These are phyloP conservation scores for Schlechtendalia chinensis DNA, from an alignment of 1,140 invertebrate genomes.

Conservation along the genomic window DNA sequence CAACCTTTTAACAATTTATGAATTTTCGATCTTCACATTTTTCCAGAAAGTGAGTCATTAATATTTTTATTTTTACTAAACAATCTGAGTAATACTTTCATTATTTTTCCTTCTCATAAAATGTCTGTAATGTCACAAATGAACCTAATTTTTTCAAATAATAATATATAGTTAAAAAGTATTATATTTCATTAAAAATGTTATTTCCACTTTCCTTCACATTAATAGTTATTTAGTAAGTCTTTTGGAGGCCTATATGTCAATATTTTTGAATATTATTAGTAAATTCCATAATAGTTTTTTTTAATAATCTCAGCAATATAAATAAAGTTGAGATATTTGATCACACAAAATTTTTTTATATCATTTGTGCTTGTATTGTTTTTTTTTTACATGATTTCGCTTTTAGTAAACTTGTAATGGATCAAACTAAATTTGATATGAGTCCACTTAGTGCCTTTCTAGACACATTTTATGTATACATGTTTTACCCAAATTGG, in stretches of 20 bases:
- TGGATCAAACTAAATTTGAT: background rate
- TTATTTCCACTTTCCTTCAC: background rate
- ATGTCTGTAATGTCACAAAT: background rate
- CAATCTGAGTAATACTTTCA: background rate
- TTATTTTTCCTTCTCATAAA: background rate
- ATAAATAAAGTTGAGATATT: constrained; percentile 14
- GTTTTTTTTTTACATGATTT: constrained; percentile 34
- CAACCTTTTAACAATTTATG: background rate
- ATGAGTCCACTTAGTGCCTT: constrained; percentile 39
- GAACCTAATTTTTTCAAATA: too few relatives aligned
- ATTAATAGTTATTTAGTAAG: background rate
- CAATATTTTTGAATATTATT: background rate
- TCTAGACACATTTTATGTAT: constrained; percentile 33
- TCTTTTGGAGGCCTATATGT: background rate
- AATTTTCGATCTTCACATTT: background rate
- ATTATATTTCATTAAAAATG: background rate
- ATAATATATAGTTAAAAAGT: too few relatives aligned
- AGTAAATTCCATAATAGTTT: background rate
- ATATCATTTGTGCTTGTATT: constrained; percentile 22
- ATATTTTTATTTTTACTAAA: constrained; percentile 1
- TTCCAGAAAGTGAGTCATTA: too few relatives aligned
- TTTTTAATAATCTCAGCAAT: background rate
- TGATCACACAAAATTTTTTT: background rate
- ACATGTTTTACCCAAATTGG: constrained; percentile 12
- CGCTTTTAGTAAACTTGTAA: constrained; percentile 30